A percentile compares a stretch with the other conserved stretches of the same genome.
These are phyloP conservation scores for Epizoanthus fatuus DNA, from an alignment of 92 coral and sea anemone genomes.

Conservation along the genomic window DNA sequence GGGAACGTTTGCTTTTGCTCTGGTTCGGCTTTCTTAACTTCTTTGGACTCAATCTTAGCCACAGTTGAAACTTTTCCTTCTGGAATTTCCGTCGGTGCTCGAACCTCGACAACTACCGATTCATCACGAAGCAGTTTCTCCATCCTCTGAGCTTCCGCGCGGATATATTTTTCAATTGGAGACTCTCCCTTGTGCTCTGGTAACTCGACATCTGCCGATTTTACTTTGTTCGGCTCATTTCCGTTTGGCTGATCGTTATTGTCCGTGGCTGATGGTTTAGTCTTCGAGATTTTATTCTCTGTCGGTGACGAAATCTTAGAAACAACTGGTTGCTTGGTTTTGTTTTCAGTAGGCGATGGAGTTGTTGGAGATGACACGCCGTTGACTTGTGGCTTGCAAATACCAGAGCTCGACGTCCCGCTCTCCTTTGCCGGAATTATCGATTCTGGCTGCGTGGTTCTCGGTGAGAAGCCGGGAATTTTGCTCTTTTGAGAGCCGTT, in stretches of 20 bases:
- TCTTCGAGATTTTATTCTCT: constrained; percentile 40
- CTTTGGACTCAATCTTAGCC: constrained; percentile 25
- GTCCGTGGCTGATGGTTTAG: constrained; percentile 9
- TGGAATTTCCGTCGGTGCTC: constrained; percentile 28
- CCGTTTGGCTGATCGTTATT: constrained; percentile 17
- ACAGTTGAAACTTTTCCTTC: constrained; percentile 48
- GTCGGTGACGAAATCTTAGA: constrained; percentile 35
- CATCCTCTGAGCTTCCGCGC: constrained; percentile 85
- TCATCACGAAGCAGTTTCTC: constrained; percentile 88
- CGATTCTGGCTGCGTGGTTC: constrained; percentile 51
- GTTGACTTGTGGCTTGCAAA: constrained; percentile 42
- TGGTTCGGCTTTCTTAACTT: constrained; percentile 9
- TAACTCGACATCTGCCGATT: constrained; percentile 1
- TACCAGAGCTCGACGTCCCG: constrained; percentile 15
- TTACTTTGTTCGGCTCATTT: neutral
- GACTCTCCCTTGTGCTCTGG: constrained; percentile 43
- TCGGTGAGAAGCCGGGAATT: constrained; percentile 26
- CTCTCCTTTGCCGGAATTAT: constrained; percentile 30
- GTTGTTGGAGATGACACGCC: constrained; percentile 20
- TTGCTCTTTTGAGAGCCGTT: constrained; percentile 34
- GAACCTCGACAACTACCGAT: constrained; percentile 75
- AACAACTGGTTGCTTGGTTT: neutral
- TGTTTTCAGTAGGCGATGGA: constrained; percentile 22
- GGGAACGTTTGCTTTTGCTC: constrained; percentile 21
- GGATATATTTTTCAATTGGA: constrained; percentile 73